These are phyloP conservation scores for Pogonophryne albipinna DNA, from an alignment of 2,797 vertebrate species.

Conservation along the genomic window DNA sequence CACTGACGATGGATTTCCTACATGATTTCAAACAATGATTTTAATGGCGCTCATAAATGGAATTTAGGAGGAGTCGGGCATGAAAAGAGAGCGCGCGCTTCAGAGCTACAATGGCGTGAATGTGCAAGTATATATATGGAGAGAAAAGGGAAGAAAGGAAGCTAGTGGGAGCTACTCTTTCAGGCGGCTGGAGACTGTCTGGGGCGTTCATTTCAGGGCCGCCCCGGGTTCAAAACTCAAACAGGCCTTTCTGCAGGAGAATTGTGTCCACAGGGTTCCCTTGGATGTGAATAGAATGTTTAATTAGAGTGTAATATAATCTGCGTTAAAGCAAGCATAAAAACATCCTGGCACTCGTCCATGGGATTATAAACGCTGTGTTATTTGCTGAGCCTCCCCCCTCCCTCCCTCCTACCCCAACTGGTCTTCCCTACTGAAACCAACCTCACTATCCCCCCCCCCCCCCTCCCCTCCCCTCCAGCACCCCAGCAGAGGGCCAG, in stretches of 20 bases:
- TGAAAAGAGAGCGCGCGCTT: slow-evolving; percentile 68
- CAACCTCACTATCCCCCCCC: slow-evolving; percentile 24
- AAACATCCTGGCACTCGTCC: slow-evolving; percentile 87
- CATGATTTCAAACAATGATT: slow-evolving; percentile 83
- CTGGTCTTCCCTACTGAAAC: slow-evolving; percentile 52
- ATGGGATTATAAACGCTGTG: slow-evolving; percentile 84
- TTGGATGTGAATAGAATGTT: slow-evolving; percentile 85
- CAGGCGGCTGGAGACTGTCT: slow-evolving; percentile 83
- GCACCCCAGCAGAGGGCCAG: slow-evolving; percentile 78
- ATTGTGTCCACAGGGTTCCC: slow-evolving; percentile 84
- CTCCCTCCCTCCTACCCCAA: slow-evolving; percentile 11
- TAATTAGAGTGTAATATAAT: slow-evolving; percentile 91
- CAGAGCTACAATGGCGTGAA: slow-evolving; percentile 71
- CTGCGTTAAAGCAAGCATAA: slow-evolving; percentile 89
- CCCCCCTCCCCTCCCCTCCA: slow-evolving; percentile 22
- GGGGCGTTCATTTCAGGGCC: slow-evolving; percentile 80
- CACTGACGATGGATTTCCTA: slow-evolving; percentile 75
- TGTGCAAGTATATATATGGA: slow-evolving; percentile 53
- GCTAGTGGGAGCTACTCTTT: slow-evolving; percentile 75
- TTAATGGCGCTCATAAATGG: slow-evolving; percentile 79
- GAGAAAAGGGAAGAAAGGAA: slow-evolving; percentile 63
- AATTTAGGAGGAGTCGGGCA: slow-evolving; percentile 72
- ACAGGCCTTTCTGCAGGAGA: slow-evolving; percentile 84
- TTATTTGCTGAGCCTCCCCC: slow-evolving; percentile 78
- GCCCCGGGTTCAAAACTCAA: slow-evolving; percentile 86